Evolutionary conservation across 2,797 vertebrate genomes (phyloP).

Genomic region (Rhodeus uyekii): DNA sequence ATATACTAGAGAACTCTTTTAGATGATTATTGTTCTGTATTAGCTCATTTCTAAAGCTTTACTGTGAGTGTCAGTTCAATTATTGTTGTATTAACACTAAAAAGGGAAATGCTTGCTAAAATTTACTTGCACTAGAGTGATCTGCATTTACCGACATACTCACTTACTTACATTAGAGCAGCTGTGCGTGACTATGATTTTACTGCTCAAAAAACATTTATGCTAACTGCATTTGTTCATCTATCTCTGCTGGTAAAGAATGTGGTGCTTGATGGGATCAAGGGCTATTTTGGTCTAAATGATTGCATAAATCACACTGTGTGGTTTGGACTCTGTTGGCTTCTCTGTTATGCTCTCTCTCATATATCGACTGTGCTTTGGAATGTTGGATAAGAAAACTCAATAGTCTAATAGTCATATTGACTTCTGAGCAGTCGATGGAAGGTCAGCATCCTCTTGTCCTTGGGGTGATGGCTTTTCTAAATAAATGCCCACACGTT

Average conservation of each 20-base stretch:
- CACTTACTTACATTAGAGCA: not conserved
- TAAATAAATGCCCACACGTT: not conserved
- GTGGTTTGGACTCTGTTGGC: not conserved
- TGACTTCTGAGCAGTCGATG: not conserved
- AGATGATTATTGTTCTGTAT: not conserved
- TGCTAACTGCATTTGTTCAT: not conserved
- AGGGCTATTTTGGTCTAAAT: constrained; percentile 11
- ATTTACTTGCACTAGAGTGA: not conserved
- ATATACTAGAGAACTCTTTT: not conserved
- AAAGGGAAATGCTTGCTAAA: not conserved
- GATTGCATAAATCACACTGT: constrained; percentile 7
- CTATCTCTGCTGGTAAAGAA: not conserved
- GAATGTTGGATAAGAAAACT: constrained; percentile 32
- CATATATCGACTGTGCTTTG: constrained; percentile 18
- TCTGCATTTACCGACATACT: not conserved
- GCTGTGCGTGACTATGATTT: constrained; percentile 11
- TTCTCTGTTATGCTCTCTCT: not conserved
- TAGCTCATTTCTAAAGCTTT: not conserved
- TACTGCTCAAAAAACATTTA: constrained; percentile 5
- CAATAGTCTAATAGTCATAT: constrained; percentile 38
- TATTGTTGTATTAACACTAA: not conserved
- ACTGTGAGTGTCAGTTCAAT: not conserved
- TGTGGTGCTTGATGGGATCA: not conserved
- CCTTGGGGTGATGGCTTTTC: not conserved
- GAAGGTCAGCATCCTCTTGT: constrained; percentile 19